phyloP scores from a whole-genome alignment of 2,113 vertebrate genomes.

The Neodontobutis hainanensis region DNA sequence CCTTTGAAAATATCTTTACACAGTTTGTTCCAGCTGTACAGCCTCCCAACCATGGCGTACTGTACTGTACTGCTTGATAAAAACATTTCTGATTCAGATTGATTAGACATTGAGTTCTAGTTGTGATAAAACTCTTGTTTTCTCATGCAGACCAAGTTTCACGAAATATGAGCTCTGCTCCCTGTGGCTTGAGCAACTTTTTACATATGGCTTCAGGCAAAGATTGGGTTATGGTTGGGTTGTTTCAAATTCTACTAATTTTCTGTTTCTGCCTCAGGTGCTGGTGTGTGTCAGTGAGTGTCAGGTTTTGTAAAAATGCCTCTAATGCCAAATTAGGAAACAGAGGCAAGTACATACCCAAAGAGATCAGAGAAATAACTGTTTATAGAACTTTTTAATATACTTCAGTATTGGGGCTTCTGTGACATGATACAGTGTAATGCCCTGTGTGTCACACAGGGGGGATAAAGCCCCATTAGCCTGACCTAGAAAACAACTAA shows the following conservation, averaged over 20 bases:
- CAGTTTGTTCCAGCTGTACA: no score
- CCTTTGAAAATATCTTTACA: no score
- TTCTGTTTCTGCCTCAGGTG: background rate
- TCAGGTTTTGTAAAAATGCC: background rate
- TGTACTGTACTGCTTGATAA: no score
- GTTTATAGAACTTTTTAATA: no score
- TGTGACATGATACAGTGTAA: background rate
- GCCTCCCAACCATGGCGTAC: no score
- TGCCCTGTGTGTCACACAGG: background rate
- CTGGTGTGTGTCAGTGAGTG: background rate
- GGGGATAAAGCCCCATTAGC: background rate
- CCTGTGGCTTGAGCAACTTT: background rate
- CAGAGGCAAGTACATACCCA: background rate
- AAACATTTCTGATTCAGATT: no score
- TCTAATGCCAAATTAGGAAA: background rate
- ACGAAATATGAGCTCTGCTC: background rate
- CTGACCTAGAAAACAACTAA: background rate
- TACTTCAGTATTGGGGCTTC: no score
- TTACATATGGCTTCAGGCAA: background rate
- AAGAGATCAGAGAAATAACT: no score
- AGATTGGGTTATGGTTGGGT: background rate
- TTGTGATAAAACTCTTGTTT: no score
- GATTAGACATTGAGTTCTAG: no score
- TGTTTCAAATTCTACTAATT: constrained; percentile 1
- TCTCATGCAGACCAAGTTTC: no score